Conservation (phyloP, 2,113 vertebrate genomes). For the Mobula birostris region DNA sequence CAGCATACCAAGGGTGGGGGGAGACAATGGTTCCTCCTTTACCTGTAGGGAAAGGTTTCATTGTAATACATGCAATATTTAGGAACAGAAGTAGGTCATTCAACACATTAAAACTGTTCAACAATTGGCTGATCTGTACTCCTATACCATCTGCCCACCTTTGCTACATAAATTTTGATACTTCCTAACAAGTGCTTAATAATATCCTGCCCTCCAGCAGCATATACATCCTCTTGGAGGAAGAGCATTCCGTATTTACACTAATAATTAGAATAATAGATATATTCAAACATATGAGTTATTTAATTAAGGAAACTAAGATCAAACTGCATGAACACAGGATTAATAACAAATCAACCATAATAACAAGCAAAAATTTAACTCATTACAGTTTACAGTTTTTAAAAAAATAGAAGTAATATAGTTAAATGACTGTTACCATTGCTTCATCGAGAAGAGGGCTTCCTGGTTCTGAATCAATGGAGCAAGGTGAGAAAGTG, state of each 20-base stretch:
- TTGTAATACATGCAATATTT: neutral
- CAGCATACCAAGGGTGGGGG: conserved; percentile 87
- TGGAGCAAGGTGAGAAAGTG: conserved; percentile 87
- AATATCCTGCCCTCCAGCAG: neutral
- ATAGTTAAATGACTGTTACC: conserved; percentile 52
- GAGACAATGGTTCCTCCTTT: conserved; percentile 88
- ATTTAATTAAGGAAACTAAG: neutral
- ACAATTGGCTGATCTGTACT: neutral
- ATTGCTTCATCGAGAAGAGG: conserved; percentile 84
- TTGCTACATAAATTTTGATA: neutral
- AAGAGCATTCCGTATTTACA: neutral
- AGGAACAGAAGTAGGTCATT: neutral
- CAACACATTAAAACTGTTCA: neutral
- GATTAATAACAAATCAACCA: neutral
- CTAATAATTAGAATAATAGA: neutral
- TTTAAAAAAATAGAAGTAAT: neutral
- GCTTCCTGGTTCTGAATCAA: conserved; percentile 91
- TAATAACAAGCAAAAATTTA: neutral
- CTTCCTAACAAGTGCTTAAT: neutral
- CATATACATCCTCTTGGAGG: neutral
- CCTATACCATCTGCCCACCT: neutral
- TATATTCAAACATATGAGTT: neutral
- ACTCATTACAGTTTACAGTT: neutral
- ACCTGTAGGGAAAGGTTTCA: conserved; percentile 56
- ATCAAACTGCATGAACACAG: neutral